A percentile compares a stretch with the other conserved stretches of the same genome.
phyloP scores from a whole-genome alignment of 2,797 vertebrate species.

The Carapus acus region DNA sequence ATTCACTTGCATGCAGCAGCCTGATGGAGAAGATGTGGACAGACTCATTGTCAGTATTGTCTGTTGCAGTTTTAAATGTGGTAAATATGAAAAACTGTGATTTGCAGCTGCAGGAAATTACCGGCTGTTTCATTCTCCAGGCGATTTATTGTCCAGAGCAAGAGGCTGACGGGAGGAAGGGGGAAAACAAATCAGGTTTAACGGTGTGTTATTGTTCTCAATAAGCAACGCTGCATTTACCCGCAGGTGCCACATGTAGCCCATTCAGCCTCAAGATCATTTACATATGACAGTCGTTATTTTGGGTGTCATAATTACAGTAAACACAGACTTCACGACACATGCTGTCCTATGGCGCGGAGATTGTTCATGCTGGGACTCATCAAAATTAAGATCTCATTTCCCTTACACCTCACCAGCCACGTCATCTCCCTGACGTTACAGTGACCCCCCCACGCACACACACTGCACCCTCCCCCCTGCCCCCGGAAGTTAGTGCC shows the following conservation, averaged over 20 bases:
- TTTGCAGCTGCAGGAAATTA: conserved; percentile 50
- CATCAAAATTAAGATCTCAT: conserved; percentile 15
- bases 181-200: conserved; percentile 52
- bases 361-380: conserved; percentile 27
- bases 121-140: conserved; percentile 40
- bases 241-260: conserved; percentile 13
- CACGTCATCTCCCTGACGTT: background rate
- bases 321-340: conserved; percentile 16
- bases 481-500: too few relatives aligned
- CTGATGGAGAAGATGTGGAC: conserved; percentile 17
- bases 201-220: conserved; percentile 21
- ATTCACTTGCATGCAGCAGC: conserved; percentile 15
- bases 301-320: conserved; percentile 20
- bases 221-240: conserved; percentile 8
- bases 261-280: background rate
- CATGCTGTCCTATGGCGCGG: conserved; percentile 12
- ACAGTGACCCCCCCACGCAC: too few relatives aligned
- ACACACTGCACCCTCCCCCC: too few relatives aligned
- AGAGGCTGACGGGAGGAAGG: conserved; percentile 42
- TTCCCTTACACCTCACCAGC: conserved; percentile 9
- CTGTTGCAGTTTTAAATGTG: conserved; percentile 16
- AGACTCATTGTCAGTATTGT: conserved; percentile 31
- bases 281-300: conserved; percentile 1
- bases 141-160: conserved; percentile 47
- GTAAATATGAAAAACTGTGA: conserved; percentile 48